These are phyloP conservation scores for Adineta ricciae DNA, from an alignment of 2,888 invertebrate genomes.

Conservation along the genomic window DNA sequence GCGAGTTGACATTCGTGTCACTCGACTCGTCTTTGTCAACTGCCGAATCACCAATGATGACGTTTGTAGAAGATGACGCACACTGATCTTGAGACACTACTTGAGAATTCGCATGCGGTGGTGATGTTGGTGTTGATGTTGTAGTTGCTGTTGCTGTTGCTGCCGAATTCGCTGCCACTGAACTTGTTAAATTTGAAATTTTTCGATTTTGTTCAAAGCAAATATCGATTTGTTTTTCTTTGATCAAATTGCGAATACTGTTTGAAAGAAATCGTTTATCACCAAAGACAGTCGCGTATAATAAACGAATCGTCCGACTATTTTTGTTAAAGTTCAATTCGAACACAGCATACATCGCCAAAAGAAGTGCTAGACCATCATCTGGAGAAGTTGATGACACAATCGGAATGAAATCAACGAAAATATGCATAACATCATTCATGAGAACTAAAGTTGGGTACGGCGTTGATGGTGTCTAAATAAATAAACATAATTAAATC, in stretches of 20 bases:
- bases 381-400: background rate
- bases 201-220: background rate
- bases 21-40: background rate
- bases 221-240: background rate
- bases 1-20: background rate
- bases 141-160: background rate
- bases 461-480: background rate
- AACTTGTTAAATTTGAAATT: background rate
- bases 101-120: background rate
- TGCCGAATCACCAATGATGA: background rate
- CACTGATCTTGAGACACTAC: background rate
- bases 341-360: background rate
- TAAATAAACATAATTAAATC: background rate
- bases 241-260: background rate
- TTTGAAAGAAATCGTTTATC: background rate
- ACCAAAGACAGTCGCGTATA: background rate
- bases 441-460: background rate
- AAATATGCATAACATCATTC: background rate
- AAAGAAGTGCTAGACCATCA: background rate
- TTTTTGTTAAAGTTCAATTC: background rate
- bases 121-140: no score
- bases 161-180: background rate
- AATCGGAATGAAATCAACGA: background rate
- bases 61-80: background rate
- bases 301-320: background rate